These are phyloP conservation scores for Colistium nudipinnis DNA, from an alignment of 2,113 vertebrate species.

Conservation along the genomic window DNA sequence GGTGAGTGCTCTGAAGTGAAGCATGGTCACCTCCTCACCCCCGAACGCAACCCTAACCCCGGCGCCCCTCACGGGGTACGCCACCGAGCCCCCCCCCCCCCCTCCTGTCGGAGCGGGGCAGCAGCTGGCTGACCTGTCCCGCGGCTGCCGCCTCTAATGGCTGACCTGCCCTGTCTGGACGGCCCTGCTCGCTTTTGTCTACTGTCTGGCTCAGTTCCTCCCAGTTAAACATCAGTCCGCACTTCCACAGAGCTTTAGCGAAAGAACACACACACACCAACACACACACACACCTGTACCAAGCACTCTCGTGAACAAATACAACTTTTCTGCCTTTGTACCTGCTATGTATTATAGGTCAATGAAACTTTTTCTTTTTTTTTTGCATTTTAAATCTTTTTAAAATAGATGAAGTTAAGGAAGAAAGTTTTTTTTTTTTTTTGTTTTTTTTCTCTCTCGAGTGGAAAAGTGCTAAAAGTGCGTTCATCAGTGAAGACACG, in stretches of 20 bases:
- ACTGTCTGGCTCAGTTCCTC: slow-evolving; percentile 93
- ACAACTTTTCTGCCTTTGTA: neutral
- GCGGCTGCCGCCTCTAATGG: slow-evolving; percentile 84
- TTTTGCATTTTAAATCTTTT: neutral
- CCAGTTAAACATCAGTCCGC: slow-evolving; percentile 64
- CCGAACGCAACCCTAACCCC: slow-evolving; percentile 28
- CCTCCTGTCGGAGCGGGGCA: slow-evolving; percentile 59
- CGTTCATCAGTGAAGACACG: neutral
- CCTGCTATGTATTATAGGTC: neutral
- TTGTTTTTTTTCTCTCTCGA: no score
- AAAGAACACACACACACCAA: slow-evolving; percentile 13
- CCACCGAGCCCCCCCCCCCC: no score
- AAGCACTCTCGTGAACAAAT: neutral
- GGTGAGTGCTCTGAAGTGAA: slow-evolving; percentile 70
- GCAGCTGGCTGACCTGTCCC: slow-evolving; percentile 91
- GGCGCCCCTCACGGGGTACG: slow-evolving; percentile 38
- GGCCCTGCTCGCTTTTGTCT: slow-evolving; percentile 91
- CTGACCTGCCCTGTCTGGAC: slow-evolving; percentile 91
- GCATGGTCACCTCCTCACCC: slow-evolving; percentile 81
- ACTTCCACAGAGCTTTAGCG: slow-evolving; percentile 74
- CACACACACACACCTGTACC: slow-evolving; percentile 2
- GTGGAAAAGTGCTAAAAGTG: neutral
- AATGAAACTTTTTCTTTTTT: neutral
- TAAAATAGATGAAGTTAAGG: neutral
- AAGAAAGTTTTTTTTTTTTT: neutral